Conservation (phyloP, 1,140 invertebrate genomes). For the Drosophila tropicalis region DNA sequence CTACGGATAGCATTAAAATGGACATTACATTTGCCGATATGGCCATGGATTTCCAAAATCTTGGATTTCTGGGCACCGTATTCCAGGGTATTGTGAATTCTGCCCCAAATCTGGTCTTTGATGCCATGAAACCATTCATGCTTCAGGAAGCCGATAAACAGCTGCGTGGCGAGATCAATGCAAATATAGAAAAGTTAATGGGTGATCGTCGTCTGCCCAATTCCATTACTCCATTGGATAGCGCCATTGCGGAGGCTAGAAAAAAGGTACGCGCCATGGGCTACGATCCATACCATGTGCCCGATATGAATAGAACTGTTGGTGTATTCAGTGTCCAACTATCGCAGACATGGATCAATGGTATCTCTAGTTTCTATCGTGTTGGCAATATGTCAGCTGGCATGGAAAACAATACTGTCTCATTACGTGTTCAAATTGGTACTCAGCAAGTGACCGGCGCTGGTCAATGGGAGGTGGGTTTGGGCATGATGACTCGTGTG, state of each 20-base stretch:
- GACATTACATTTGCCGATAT: constrained; percentile 91
- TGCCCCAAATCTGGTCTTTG: constrained; percentile 91
- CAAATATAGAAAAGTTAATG: constrained; percentile 87
- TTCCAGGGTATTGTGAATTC: constrained; percentile 92
- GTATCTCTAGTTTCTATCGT: constrained; percentile 91
- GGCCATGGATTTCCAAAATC: constrained; percentile 91
- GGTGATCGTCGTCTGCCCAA: constrained; percentile 90
- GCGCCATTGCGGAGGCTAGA: constrained; percentile 89
- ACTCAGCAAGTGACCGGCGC: constrained; percentile 90
- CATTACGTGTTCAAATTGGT: constrained; percentile 86
- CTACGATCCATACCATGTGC: constrained; percentile 89
- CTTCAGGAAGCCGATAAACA: constrained; percentile 90
- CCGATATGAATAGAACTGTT: constrained; percentile 88
- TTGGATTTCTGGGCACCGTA: constrained; percentile 89
- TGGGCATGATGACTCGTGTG: constrained; percentile 88
- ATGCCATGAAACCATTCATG: constrained; percentile 93
- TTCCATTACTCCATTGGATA: constrained; percentile 92
- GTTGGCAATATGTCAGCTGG: constrained; percentile 90
- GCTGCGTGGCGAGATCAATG: constrained; percentile 87
- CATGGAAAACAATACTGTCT: constrained; percentile 88
- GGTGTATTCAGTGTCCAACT: constrained; percentile 88
- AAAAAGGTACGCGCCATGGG: constrained; percentile 88
- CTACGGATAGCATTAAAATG: constrained; percentile 90
- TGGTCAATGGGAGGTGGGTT: constrained; percentile 90
- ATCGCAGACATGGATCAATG: constrained; percentile 89